Evolutionary conservation across 2,797 vertebrate genomes (phyloP).

Genomic region (Perdix hodgsoniae): DNA sequence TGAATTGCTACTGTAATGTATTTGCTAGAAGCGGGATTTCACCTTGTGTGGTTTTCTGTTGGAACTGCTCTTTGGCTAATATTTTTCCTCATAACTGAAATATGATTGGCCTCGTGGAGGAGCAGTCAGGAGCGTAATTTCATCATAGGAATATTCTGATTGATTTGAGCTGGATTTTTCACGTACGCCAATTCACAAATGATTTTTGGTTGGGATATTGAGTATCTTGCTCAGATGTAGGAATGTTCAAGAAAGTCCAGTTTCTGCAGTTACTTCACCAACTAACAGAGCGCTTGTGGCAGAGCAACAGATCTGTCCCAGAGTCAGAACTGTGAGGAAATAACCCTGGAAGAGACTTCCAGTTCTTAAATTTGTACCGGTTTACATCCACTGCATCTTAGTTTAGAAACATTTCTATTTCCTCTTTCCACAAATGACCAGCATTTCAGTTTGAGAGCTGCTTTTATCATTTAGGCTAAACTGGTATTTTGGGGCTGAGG

Average conservation of each 20-base stretch:
- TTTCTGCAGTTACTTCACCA: background rate
- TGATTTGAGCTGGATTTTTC: background rate
- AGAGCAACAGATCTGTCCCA: background rate
- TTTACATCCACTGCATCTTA: background rate
- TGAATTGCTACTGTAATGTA: background rate
- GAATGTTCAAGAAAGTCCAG: background rate
- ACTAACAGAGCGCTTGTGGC: background rate
- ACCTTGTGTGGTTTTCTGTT: background rate
- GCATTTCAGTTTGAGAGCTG: background rate
- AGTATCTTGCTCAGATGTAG: background rate
- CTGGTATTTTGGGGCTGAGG: background rate
- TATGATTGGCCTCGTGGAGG: background rate
- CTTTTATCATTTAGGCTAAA: conserved; percentile 17
- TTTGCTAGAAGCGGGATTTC: background rate
- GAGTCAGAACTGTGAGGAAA: background rate
- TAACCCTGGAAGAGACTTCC: conserved; percentile 17
- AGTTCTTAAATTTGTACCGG: background rate
- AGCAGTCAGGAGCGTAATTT: background rate
- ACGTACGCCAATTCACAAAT: background rate
- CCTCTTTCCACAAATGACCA: conserved; percentile 15
- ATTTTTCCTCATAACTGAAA: background rate
- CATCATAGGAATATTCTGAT: background rate
- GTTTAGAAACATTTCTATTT: conserved; percentile 24
- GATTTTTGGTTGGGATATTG: background rate
- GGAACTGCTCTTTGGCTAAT: background rate